Conservation (phyloP, 2,888 invertebrate genomes). For the Melieria picta region DNA sequence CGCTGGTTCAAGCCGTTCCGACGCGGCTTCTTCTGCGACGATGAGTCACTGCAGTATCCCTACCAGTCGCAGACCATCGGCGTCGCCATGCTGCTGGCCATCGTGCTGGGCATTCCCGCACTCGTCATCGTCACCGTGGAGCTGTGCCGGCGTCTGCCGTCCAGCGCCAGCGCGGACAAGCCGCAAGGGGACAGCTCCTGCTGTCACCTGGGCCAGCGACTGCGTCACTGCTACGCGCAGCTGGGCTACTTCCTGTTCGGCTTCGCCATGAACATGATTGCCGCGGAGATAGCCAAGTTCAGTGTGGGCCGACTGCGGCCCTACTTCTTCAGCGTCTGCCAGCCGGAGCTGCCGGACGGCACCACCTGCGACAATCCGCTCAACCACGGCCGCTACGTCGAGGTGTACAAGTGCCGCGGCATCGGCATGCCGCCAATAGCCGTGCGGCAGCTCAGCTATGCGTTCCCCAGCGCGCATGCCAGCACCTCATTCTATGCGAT, state of each 20-base stretch:
- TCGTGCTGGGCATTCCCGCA: constrained; percentile 50
- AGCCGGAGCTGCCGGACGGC: constrained; percentile 72
- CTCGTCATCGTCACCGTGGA: constrained; percentile 55
- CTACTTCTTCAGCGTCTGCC: constrained; percentile 72
- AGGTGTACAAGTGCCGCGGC: constrained; percentile 74
- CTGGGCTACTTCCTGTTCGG: constrained; percentile 56
- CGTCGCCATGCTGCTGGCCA: constrained; percentile 42
- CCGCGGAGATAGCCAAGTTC: constrained; percentile 52
- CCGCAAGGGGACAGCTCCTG: constrained; percentile 34
- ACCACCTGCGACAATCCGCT: constrained; percentile 70
- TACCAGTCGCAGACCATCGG: constrained; percentile 47
- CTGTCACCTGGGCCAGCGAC: constrained; percentile 46
- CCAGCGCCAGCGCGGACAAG: constrained; percentile 36
- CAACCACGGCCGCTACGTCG: constrained; percentile 76
- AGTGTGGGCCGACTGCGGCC: constrained; percentile 56
- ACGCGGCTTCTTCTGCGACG: constrained; percentile 59
- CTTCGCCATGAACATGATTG: constrained; percentile 52
- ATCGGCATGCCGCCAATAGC: constrained; percentile 66
- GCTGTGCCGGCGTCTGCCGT: constrained; percentile 41
- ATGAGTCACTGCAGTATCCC: constrained; percentile 59
- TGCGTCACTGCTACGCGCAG: constrained; percentile 54
- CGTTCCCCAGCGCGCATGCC: constrained; percentile 93
- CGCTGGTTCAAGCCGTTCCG: constrained; percentile 52
- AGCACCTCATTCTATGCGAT: constrained; percentile 87
- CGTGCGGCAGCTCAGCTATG: constrained; percentile 78